Base-by-base conservation (phyloP, 2,888 invertebrate genomes). In the Marronus borbonicus region DNA sequence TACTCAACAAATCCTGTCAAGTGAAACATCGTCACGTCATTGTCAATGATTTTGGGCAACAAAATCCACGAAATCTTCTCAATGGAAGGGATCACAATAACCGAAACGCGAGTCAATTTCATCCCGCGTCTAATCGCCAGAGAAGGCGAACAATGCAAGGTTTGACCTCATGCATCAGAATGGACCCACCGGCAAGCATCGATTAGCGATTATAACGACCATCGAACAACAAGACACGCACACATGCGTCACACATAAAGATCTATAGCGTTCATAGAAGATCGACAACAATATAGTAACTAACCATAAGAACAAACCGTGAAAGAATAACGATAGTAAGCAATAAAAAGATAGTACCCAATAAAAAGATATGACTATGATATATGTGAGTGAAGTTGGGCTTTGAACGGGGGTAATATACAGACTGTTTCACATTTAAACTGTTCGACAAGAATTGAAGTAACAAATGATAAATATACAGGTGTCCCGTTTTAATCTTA, bases 81-180 rank as follows among this genome's bases (percentile, higher is more conserved):
- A 49, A 68, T 49, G 49, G 49, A 12, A 20, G 7, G 12, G 28
- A 17, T 49, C 24, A 68, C 68, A 68, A 24, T 68, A 20, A 68
- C 49, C 24, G 64, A 65, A 36, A 65, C 64, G 68, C 68, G 49
- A 68, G 68, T 44, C 68, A 68, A 68, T 68, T 68, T 68, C 24
- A 1, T 49, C 10, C 20, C 68, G 49, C 24, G 68, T 68, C 49
- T 24, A 68, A 49, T 68, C 68, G 24, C 12, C 68, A 14, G 20
- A 49, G 24, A 68, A 65, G 49, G 65, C n/a, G 68, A 44, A 68
- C 20, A 68, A 68, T 68, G 20, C 20, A 62, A 3, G 2, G 14
- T 20, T 68, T 68, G 49, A 68, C 24, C 49, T 49, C 20, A 49
- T 12, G 49, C 17, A 49, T 68, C 49, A 24, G 17, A 68, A 49